Evolutionary conservation across 2,797 vertebrate species (phyloP).

Genomic region (Anolis apletophallus): DNA sequence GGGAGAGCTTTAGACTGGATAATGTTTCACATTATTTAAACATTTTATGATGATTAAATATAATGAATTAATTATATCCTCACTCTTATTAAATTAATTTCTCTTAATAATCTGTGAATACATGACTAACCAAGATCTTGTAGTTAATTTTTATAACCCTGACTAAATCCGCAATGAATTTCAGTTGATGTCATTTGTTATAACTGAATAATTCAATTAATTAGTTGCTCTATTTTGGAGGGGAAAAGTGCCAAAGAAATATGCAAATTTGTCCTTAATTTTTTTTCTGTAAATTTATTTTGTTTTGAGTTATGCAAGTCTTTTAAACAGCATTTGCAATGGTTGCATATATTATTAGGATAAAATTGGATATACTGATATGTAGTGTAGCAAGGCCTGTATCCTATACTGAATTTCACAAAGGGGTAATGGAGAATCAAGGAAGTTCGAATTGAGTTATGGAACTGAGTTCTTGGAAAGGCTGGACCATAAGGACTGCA

Average conservation of each 20-base stretch:
- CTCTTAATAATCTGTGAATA: background rate
- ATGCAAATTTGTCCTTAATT: slow-evolving; percentile 10
- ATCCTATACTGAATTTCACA: background rate
- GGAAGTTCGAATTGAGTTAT: background rate
- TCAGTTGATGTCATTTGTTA: background rate
- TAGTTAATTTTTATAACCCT: slow-evolving; percentile 35
- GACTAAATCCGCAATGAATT: slow-evolving; percentile 8
- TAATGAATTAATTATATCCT: slow-evolving; percentile 26
- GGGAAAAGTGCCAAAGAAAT: background rate
- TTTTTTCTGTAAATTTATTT: slow-evolving; percentile 5
- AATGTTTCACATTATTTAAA: slow-evolving; percentile 38
- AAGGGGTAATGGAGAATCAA: no score
- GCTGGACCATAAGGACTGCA: background rate
- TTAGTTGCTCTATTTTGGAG: slow-evolving; percentile 3
- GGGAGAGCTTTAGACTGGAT: slow-evolving; percentile 20
- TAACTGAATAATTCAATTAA: slow-evolving; percentile 29
- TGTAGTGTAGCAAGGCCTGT: background rate
- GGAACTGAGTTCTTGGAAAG: background rate
- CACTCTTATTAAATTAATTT: slow-evolving; percentile 29
- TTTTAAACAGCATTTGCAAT: background rate
- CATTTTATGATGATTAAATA: slow-evolving; percentile 45
- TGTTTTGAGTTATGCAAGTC: background rate
- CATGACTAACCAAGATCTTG: slow-evolving; percentile 19
- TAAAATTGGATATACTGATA: background rate
- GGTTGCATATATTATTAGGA: background rate